Conservation (phyloP, 2,113 vertebrate species). For the Theropithecus gelada region DNA sequence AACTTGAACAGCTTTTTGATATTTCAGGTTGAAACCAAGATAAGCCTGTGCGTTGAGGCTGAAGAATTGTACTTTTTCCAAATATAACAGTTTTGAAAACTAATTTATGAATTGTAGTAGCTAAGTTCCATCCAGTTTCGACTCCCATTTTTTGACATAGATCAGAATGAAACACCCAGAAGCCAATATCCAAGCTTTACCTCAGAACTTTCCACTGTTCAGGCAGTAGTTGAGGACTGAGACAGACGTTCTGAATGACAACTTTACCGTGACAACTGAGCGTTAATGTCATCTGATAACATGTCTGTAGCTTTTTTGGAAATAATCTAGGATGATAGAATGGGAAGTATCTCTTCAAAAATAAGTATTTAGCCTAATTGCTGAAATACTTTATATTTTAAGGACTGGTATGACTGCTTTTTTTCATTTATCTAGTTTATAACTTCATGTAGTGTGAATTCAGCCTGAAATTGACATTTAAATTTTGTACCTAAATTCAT, state of each 20-base stretch:
- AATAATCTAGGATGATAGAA: not conserved
- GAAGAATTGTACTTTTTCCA: not conserved
- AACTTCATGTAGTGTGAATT: not conserved
- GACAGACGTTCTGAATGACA: not conserved
- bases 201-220: not conserved
- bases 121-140: constrained; percentile 33
- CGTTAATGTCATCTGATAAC: not conserved
- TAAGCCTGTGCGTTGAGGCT: not conserved
- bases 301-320: not conserved
- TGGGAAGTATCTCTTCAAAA: not conserved
- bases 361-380: not conserved
- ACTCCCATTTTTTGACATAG: not conserved
- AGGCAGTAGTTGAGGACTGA: not conserved
- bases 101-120: constrained; percentile 64
- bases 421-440: not conserved
- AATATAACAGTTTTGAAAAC: not conserved
- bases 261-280: not conserved
- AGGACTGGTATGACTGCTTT: not conserved
- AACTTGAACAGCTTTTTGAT: not conserved
- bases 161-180: not conserved
- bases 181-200: not conserved
- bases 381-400: not conserved
- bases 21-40: not conserved
- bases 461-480: not conserved
- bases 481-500: not conserved